Percentiles rank a stretch among this genome's conserved stretches.
Evolutionary conservation across 2,888 invertebrate genomes (phyloP).

Genomic region (Luffia ferchaultella): DNA sequence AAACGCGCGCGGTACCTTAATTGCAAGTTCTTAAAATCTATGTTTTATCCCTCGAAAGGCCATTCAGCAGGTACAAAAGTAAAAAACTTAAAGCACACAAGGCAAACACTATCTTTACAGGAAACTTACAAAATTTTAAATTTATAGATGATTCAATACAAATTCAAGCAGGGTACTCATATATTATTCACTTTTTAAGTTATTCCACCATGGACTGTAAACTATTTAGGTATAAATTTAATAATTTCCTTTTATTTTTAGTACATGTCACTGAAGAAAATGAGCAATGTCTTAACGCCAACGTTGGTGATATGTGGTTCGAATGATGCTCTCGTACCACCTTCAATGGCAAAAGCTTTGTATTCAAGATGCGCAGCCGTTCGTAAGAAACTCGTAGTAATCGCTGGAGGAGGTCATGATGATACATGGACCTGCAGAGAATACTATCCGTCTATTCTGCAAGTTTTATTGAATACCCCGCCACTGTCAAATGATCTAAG

Average conservation of each 20-base stretch:
- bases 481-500: slow-evolving; percentile 31
- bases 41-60: no score
- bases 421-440: slow-evolving; percentile 93
- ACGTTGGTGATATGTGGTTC: slow-evolving; percentile 89
- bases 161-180: no score
- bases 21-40: no score
- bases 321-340: slow-evolving; percentile 88
- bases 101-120: no score
- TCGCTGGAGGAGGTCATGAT: slow-evolving; percentile 90
- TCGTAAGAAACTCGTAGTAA: slow-evolving; percentile 78
- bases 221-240: slow-evolving; percentile 2
- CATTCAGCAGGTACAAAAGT: no score
- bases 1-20: no score
- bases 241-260: slow-evolving; percentile 35
- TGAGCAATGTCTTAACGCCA: slow-evolving; percentile 76
- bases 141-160: no score
- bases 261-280: slow-evolving; percentile 79
- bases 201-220: no score
- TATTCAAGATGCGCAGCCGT: slow-evolving; percentile 78
- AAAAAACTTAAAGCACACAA: no score
- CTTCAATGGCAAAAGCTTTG: slow-evolving; percentile 86
- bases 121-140: no score
- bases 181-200: no score
- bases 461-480: slow-evolving; percentile 51
- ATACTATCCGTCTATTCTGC: slow-evolving; percentile 70